Conservation (phyloP, 2,797 vertebrate species). For the Sphenodon punctatus region DNA sequence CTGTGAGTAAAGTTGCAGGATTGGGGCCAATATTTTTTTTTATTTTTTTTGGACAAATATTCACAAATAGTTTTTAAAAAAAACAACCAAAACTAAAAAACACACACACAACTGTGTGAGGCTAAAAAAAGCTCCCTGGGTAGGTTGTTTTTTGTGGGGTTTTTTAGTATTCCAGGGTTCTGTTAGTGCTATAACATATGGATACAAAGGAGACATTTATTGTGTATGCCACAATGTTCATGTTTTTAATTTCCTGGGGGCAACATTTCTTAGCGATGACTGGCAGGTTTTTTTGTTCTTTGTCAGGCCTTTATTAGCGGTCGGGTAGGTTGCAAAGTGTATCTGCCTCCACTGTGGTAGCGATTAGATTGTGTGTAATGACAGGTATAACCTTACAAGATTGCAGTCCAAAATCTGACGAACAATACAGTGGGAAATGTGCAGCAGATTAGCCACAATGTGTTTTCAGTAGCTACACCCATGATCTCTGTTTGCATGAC, state of each 20-base stretch:
- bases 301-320: slow-evolving; percentile 36
- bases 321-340: slow-evolving; percentile 13
- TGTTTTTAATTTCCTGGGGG: slow-evolving; percentile 65
- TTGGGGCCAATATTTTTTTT: background rate
- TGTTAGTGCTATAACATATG: background rate
- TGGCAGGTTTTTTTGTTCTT: slow-evolving; percentile 32
- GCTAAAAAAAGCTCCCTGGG: background rate
- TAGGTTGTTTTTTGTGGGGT: no score
- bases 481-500: no score
- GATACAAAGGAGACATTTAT: slow-evolving; percentile 47
- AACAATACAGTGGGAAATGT: background rate
- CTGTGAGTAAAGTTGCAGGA: background rate
- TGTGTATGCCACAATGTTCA: background rate
- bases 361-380: background rate
- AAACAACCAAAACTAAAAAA: no score
- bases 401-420: background rate
- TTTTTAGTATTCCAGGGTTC: slow-evolving; percentile 10
- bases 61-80: background rate
- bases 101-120: accelerated
- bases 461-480: no score
- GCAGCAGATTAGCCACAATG: background rate
- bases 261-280: slow-evolving; percentile 30
- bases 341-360: slow-evolving; percentile 13
- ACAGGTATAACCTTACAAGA: slow-evolving; percentile 7
- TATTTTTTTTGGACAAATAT: accelerated